Conservation (phyloP, 2,888 invertebrate genomes). For the Nephrotoma flavescens region DNA sequence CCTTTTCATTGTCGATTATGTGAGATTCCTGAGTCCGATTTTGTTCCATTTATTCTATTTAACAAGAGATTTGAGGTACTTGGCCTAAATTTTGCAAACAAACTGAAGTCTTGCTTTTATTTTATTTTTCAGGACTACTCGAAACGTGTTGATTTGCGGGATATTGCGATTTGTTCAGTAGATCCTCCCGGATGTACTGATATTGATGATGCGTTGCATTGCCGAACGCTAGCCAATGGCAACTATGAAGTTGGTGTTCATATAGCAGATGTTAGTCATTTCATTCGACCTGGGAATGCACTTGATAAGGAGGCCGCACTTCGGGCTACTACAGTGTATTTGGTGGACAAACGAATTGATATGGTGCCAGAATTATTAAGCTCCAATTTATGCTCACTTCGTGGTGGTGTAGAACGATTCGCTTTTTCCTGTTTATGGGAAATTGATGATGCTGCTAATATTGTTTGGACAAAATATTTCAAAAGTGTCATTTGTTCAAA, state of each 20-base stretch:
- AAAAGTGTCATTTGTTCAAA: conserved; percentile 87
- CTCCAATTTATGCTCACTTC: conserved; percentile 88
- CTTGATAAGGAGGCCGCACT: conserved; percentile 83
- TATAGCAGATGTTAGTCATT: conserved; percentile 97
- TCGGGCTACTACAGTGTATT: conserved; percentile 92
- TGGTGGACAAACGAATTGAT: conserved; percentile 83
- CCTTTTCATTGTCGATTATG: neutral
- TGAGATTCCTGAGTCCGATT: neutral
- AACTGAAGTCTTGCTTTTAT: conserved; percentile 6
- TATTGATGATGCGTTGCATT: conserved; percentile 96
- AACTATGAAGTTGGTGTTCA: conserved; percentile 87
- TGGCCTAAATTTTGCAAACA: neutral
- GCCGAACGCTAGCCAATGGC: conserved; percentile 54
- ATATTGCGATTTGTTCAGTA: conserved; percentile 81
- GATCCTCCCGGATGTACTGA: conserved; percentile 99
- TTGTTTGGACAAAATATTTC: conserved; percentile 65
- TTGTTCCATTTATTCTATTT: conserved; percentile 3
- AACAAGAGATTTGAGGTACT: conserved; percentile 1
- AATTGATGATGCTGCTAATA: conserved; percentile 68
- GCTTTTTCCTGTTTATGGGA: conserved; percentile 97
- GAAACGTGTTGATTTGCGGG: conserved; percentile 69
- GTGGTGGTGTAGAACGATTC: conserved; percentile 78
- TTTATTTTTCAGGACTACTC: conserved; percentile 45
- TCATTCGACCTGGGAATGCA: conserved; percentile 84
- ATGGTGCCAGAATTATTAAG: conserved; percentile 85